Evolutionary conservation across 2,113 vertebrate genomes (phyloP), one percentile per base, ranked within the genome.

Genomic region (Anhinga rufa): DNA sequence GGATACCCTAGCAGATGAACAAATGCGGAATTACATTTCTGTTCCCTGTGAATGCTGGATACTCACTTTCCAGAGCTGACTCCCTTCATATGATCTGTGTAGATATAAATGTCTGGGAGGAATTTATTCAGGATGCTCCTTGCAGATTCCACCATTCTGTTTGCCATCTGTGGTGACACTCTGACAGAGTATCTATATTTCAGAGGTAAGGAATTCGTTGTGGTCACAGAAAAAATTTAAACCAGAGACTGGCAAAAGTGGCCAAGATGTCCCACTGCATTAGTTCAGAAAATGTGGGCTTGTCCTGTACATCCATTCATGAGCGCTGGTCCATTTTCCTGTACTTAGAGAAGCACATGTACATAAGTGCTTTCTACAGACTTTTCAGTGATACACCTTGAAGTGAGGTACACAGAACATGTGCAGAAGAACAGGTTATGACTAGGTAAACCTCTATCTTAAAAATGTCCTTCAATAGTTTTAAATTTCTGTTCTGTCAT

Each of bases 51-150:
- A 82, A 89, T 18, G 46, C 28, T 19, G 58, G 52, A 92, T 94
- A 99, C 99, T 98, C 96, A 99, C 99, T 99, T 99, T 80, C 99
- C 99, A 83, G 99, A 99, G 97, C 86, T 99, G 90, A 95, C 48
- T 10, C 99, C 99, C 81, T 99, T 99, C 98, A 99, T 99, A 93
- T 99, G 99, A 97, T 99, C 99, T 0, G 99, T 99, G 97, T 99
- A 98, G 93, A 99, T 99, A 96, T 99, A 99, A 95, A 99, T 98
- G 89, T 99, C 99, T 8, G 99, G 99, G 44, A 99, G 96, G 84
- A 99, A 99, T 93, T 98, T 98, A 98, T 99, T 99, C 65, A 99
- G 97, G 95, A 99, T 77, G 78, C 98, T 97, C 88, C 99, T 98
- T 76, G 99, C 98, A 24, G 99, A 99, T 51, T 99, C 99, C 96